Base-by-base conservation (phyloP, 2,888 invertebrate species). In the Caenorhabditis uteleia region DNA sequence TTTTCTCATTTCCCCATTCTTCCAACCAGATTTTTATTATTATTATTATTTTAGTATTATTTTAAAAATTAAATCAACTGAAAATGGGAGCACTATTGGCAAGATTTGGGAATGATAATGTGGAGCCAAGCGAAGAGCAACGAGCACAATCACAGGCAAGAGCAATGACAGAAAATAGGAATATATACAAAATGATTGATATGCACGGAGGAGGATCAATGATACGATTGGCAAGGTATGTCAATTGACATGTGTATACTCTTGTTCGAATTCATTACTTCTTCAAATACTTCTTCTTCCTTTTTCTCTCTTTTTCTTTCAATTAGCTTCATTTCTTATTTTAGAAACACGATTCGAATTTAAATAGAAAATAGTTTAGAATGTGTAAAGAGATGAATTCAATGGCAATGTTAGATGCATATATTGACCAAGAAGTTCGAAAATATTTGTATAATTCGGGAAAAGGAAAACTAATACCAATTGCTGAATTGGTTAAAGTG, bases 371-470 rank as follows among this genome's bases (percentile, higher is more conserved):
- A 14, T 8, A 38, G 47, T 61, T 47, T 34, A 70, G 71, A 39
- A 45, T 53, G 10, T 65, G 65, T 51, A 58, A 65, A 44, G 55
- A 65, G n/a, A 14, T 58, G 7, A 40, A 36, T n/a, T 50, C 40
- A 7, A 39, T 34, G 31, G 50, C 29, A 4, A 50, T 73, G n/a
- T 42, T 73, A 7, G 72, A 73, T 21, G 61, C 60, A 0, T 73
- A 68, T 36, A 44, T 73, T 10, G 72, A 73, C 21, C 57, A 59
- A 14, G 65, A 72, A 53, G 91, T 94, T 14, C 91, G 91, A 77
- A 92, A 91, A 1, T 94, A 92, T 84, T 85, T 97, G 16, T 95
- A 95, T 85, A 93, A 94, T 84, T 91, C 89, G 82, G 95, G 95
- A 3, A 89, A 89, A 77, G 95, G 95, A 0, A 89, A 91, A 56